Base-by-base conservation (phyloP, 2,113 vertebrate genomes). In the Ptilonorhynchus violaceus region DNA sequence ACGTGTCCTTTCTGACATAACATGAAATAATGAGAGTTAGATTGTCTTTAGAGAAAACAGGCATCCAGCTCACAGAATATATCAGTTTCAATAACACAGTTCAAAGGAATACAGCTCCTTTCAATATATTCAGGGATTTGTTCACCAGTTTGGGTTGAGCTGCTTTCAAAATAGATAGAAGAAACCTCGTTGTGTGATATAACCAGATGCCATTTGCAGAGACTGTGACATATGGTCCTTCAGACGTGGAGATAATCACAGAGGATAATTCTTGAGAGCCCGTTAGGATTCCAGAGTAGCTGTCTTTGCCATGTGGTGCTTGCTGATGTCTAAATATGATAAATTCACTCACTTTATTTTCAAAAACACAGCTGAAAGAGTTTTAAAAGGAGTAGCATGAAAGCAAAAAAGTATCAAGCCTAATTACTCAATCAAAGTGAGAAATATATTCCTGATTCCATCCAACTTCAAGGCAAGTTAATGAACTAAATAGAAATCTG, bases 341-440 rank as follows among this genome's bases (percentile, higher is more conserved):
- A 95, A 97, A 95, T 96, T 95, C 89, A 92, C 73, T 74, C 86
- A 93, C 94, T 97, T 96, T 95, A 93, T 80, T 96, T 95, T 82
- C 76, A 96, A 92, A 98, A 96, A 95, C 73, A 95, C 81, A 97
- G 76, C 94, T 94, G 92, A 88, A 89, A 95, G 88, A 89, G 47
- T 91, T 97, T 96, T 93, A 87, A 95, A 97, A 94, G 82, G 89
- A 75, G 72, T 49, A 94, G 77, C 56, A 94, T 46, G 68, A 84
- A 69, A 72, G 92, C 60, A 79, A 93, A 68, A 70, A 93, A 94
- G 78, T 85, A 94, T 95, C 52, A 86, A 41, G 46, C 68, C 60
- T 92, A 97, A 95, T 95, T 95, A 84, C 87, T 95, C 96, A 93
- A 97, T 98, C 91, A 97, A 97, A 97, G 78, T 89, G 84, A 95